Evolutionary conservation across 2,797 vertebrate genomes (phyloP), one percentile per base, ranked within the genome.

Genomic region (Hipposideros larvatus): DNA sequence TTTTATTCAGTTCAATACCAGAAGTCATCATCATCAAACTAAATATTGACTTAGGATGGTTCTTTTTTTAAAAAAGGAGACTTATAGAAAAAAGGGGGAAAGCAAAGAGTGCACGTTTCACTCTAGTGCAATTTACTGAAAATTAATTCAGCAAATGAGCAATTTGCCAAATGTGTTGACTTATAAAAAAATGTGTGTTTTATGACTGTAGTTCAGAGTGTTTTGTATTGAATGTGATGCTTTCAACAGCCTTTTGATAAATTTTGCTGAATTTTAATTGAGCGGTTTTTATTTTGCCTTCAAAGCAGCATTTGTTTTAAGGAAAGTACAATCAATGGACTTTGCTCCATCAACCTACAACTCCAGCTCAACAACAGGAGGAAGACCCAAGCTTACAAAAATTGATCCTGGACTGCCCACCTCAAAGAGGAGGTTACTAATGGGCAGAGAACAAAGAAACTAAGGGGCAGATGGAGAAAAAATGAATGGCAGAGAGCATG

Each of bases 251-350:
- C 55, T 90, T 94, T 75, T 94, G 31, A 95, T 91, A 55, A 83
- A 63, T 43, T 92, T 41, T 85, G 73, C 74, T 91, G 83, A 95
- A 91, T 92, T 85, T 83, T 26, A 87, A 82, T 41, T 80, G 70
- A 95, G 74, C 66, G 65, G 34, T 84, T 97, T 96, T 85, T 63
- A 93, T 91, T 97, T 97, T 93, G 57, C 59, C 15, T 94, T 94
- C 61, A 91, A 79, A 57, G 78, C 37, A 79, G 34, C 14, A 31
- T 63, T 31, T 31, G 7, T 90, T 93, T 92, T 82, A 95, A 97
- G 51, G 15, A 61, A 94, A 73, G 34, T 71, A 68, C 85, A 88
- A 22, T 21, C 85, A 86, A 22, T 21, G 88, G 57, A 92, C 90
- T 93, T 95, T 90, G 37, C 53, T 85, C 79, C 19, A 59, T 87